A percentile compares a stretch with the other conserved stretches of the same genome.
phyloP scores from a whole-genome alignment of 2,113 vertebrate genomes.

The Grallaria varia region DNA sequence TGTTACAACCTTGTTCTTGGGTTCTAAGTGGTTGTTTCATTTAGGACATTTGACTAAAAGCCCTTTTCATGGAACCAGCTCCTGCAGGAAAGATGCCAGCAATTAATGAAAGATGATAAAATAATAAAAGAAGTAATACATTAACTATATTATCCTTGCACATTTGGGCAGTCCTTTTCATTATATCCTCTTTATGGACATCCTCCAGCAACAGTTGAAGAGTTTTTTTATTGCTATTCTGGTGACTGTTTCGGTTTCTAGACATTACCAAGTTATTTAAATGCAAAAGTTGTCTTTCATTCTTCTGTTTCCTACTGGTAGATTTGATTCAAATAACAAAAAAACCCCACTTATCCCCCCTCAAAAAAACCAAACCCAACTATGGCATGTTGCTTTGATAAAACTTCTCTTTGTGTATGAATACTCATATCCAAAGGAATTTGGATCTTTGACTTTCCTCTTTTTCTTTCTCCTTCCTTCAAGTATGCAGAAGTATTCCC shows the following conservation, averaged over 20 bases:
- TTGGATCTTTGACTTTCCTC: background rate
- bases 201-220: constrained; percentile 62
- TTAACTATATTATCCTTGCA: constrained; percentile 74
- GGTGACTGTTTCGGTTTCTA: constrained; percentile 60
- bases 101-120: constrained; percentile 81
- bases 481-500: background rate
- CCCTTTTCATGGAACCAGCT: constrained; percentile 63
- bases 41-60: constrained; percentile 79
- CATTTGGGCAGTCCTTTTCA: constrained; percentile 73
- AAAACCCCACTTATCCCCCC: background rate
- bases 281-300: background rate
- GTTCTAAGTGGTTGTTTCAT: constrained; percentile 73
- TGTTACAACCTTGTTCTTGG: constrained; percentile 70
- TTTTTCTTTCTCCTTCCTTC: background rate
- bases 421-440: background rate
- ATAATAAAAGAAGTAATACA: constrained; percentile 82
- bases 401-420: background rate
- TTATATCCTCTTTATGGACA: constrained; percentile 74
- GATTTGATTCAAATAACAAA: background rate
- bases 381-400: background rate
- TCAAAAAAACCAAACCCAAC: background rate
- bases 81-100: constrained; percentile 72
- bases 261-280: constrained; percentile 47
- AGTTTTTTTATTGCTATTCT: constrained; percentile 65
- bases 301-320: background rate